Evolutionary conservation across 2,888 invertebrate species (phyloP).

Genomic region (Polydrusus tereticollis): DNA sequence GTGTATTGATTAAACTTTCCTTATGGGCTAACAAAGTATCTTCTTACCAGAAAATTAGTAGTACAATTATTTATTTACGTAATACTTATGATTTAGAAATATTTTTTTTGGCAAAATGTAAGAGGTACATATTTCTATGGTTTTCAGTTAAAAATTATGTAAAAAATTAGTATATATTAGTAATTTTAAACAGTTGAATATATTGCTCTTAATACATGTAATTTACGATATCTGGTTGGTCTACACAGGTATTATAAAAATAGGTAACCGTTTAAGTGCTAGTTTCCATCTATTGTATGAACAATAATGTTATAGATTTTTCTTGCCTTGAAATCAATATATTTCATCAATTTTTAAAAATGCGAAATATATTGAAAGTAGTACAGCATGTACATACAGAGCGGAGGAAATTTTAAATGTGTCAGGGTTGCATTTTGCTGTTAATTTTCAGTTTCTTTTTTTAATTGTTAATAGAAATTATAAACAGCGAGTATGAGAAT

Average conservation of each 20-base stretch:
- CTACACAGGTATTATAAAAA: no score
- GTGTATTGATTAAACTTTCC: no score
- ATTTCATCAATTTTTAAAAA: not conserved
- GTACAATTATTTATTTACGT: no score
- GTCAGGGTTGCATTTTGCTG: not conserved
- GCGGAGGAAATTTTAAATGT: not conserved
- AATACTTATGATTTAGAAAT: no score
- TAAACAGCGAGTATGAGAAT: not conserved
- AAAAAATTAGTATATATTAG: not conserved
- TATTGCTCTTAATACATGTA: no score
- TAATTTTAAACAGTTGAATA: no score
- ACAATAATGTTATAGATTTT: not conserved
- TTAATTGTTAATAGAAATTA: not conserved
- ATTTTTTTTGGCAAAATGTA: no score
- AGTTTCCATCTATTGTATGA: conserved; percentile 1
- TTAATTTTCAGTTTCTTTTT: not conserved
- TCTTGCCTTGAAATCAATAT: not conserved
- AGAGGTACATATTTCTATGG: no score
- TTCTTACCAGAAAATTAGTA: no score
- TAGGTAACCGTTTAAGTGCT: not conserved
- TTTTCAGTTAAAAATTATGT: no score
- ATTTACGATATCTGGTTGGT: no score
- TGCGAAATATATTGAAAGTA: not conserved
- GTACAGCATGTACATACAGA: not conserved
- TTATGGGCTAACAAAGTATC: no score